phyloP scores from a whole-genome alignment of 2,888 invertebrate species.

The Drosophila maculinotata region DNA sequence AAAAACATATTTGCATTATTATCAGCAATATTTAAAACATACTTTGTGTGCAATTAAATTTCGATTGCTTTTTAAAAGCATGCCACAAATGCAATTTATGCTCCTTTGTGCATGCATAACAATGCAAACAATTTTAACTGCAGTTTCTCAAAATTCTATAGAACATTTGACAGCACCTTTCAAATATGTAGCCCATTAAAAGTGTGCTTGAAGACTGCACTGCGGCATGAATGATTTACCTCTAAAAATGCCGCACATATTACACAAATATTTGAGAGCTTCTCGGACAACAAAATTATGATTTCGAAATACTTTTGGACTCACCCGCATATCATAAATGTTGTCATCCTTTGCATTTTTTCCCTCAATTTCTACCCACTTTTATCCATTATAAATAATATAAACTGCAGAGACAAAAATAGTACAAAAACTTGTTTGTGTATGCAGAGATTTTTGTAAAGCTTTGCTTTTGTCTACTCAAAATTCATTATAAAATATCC shows the following conservation, averaged over 20 bases:
- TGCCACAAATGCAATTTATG: too few relatives aligned
- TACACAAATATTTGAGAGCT: too few relatives aligned
- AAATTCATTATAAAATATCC: slow-evolving; percentile 77
- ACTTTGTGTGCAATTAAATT: too few relatives aligned
- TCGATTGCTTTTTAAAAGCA: too few relatives aligned
- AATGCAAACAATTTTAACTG: too few relatives aligned
- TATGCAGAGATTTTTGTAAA: slow-evolving; percentile 39
- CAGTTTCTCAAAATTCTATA: not conserved
- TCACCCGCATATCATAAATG: slow-evolving; percentile 40
- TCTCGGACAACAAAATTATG: slow-evolving; percentile 27
- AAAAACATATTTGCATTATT: too few relatives aligned
- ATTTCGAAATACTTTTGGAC: slow-evolving; percentile 29
- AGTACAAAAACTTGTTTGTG: slow-evolving; percentile 22
- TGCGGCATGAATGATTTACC: not conserved
- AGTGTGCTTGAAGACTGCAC: too few relatives aligned
- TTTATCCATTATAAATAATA: slow-evolving; percentile 32
- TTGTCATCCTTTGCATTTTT: slow-evolving; percentile 14
- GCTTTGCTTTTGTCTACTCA: slow-evolving; percentile 45
- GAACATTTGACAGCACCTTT: not conserved
- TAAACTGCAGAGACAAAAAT: slow-evolving; percentile 30
- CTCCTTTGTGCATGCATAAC: too few relatives aligned
- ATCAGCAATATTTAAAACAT: too few relatives aligned
- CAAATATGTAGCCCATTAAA: not conserved
- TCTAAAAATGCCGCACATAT: not conserved
- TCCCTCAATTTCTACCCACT: not conserved